phyloP scores from a whole-genome alignment of 2,113 vertebrate genomes.

The Scalopus aquaticus region DNA sequence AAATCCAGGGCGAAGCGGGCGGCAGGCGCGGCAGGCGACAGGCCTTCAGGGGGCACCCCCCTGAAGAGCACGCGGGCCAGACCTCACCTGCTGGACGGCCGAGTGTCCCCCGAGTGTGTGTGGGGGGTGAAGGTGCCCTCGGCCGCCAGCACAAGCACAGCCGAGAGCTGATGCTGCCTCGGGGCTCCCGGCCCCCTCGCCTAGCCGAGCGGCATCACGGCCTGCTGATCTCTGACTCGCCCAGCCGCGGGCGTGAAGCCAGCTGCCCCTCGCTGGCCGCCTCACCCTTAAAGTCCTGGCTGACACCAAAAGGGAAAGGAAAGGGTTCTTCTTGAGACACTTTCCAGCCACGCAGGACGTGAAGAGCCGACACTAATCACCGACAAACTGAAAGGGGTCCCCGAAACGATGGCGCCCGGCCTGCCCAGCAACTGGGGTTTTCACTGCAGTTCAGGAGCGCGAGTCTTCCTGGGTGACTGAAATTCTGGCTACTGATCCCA shows the following conservation, averaged over 20 bases:
- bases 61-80: too few relatives aligned
- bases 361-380: not conserved
- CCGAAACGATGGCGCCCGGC: not conserved
- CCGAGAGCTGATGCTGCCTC: too few relatives aligned
- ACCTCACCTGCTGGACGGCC: too few relatives aligned
- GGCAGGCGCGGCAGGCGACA: too few relatives aligned
- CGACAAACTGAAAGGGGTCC: not conserved
- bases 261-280: constrained; percentile 70
- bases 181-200: too few relatives aligned
- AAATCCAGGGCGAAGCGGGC: too few relatives aligned
- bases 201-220: too few relatives aligned
- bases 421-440: not conserved
- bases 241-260: constrained; percentile 66
- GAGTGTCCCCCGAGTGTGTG: too few relatives aligned
- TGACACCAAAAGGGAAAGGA: constrained; percentile 44
- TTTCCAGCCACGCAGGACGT: constrained; percentile 22
- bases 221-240: too few relatives aligned
- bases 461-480: not conserved
- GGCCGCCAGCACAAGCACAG: too few relatives aligned
- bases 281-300: constrained; percentile 55
- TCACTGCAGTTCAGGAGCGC: not conserved
- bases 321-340: not conserved
- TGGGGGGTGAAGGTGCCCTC: too few relatives aligned
- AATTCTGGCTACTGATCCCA: constrained; percentile 35
- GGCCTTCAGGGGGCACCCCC: too few relatives aligned